Percentiles rank a stretch among this genome's conserved stretches.
These are phyloP conservation scores for Dendrocincla fuliginosa DNA, from an alignment of 2,797 vertebrate genomes.

Conservation along the genomic window DNA sequence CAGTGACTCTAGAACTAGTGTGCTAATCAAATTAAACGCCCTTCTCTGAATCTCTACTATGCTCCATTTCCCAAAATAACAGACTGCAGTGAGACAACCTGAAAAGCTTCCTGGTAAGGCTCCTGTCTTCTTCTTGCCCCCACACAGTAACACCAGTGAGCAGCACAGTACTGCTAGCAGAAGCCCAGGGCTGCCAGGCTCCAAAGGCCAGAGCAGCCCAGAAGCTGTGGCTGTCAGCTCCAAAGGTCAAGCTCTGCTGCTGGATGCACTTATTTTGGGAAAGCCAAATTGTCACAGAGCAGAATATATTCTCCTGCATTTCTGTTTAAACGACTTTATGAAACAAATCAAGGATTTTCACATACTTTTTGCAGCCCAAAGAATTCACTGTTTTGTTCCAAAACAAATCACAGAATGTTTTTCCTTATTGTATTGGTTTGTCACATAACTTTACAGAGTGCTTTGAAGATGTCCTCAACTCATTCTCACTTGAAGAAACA, in stretches of 20 bases:
- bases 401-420: neutral
- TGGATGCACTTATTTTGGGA: neutral
- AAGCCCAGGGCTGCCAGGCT: neutral
- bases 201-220: neutral
- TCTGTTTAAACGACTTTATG: neutral
- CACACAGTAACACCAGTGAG: neutral
- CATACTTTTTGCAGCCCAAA: neutral
- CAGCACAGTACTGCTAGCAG: neutral
- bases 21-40: neutral
- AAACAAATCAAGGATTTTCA: neutral
- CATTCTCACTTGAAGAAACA: neutral
- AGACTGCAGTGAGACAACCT: neutral
- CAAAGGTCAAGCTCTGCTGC: neutral
- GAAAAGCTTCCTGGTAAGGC: neutral
- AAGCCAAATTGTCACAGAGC: neutral
- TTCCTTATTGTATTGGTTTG: neutral
- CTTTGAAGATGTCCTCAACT: neutral
- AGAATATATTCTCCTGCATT: neutral
- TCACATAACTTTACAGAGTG: neutral
- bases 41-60: neutral
- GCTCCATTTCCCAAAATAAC: neutral
- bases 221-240: neutral
- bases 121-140: neutral
- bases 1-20: neutral
- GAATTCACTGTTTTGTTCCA: neutral